phyloP scores from a whole-genome alignment of 2,113 vertebrate genomes.

The Cnemophilus loriae region DNA sequence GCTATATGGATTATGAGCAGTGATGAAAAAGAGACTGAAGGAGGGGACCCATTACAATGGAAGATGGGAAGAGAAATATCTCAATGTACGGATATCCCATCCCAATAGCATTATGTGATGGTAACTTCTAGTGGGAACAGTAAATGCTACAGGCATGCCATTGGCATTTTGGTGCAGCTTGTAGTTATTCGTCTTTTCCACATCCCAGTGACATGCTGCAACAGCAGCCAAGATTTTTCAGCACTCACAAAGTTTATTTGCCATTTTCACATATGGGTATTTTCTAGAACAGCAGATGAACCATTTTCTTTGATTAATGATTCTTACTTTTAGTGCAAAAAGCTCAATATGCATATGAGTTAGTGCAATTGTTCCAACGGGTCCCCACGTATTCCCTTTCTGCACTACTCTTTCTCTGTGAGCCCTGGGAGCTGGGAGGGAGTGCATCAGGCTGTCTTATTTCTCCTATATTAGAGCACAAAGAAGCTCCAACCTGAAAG shows the following conservation, averaged over 20 bases:
- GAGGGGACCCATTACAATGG: not conserved
- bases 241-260: not conserved
- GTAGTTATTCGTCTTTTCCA: not conserved
- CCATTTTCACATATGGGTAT: not conserved
- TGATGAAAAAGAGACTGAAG: not conserved
- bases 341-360: not conserved
- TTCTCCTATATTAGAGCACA: not conserved
- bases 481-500: not conserved
- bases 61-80: not conserved
- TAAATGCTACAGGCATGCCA: not conserved
- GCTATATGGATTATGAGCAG: not conserved
- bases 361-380: not conserved
- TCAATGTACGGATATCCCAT: not conserved
- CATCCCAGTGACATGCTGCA: not conserved
- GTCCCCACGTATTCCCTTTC: not conserved
- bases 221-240: not conserved
- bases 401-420: not conserved
- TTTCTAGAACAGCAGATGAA: slow-evolving; percentile 24
- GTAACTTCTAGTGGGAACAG: not conserved
- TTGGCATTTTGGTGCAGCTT: not conserved
- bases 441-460: not conserved
- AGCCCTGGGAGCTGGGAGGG: not conserved
- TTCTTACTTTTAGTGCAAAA: slow-evolving; percentile 16
- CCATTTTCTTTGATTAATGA: not conserved
- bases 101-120: not conserved